Evolutionary conservation across 2,797 vertebrate species (phyloP), one percentile per base, ranked within the genome.

Genomic region (Holocentrus rufus): DNA sequence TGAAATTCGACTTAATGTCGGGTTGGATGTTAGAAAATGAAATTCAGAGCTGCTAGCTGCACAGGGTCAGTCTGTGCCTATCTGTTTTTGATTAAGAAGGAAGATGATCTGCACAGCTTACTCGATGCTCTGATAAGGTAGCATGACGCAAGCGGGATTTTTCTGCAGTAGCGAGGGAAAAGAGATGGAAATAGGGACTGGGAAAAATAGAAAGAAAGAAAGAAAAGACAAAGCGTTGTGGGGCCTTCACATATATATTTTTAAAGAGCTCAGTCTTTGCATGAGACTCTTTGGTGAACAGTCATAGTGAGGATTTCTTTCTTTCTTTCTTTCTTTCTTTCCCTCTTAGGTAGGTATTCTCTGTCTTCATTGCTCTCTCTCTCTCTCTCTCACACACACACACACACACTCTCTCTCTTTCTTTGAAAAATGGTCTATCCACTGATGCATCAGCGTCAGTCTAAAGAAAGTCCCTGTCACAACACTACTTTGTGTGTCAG

Each of bases 81-180:
- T 44, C 42, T 89, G 84, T 83, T 88, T 91, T 85, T 87, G 79
- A 91, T 91, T 84, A 81, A 85, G 77, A 80, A 79, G 81, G 74
- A 78, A 69, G 69, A 75, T 82, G 76, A 76, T 84, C 56, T 65
- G 60, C 72, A 74, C 52, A 65, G 72, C 67, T 75, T 82, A 70
- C 69, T 75, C 60, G 55, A 74, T 85, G 58, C 63, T 63, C 67
- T 80, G 75, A 75, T 80, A 79, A 79, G 76, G 69, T 81, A 86
- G 76, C 74, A 78, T 79, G 81, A 84, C 71, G 80, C 76, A 81
- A 59, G 58, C 11, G 22, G 23, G 76, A 70, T 74, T 30, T 56
- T 34, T 8, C n/a, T 65, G 74, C 65, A 65, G 65, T 74, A 67
- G 78, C 65, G 60, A 67, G 67, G 63, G 58, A 69, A 73, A 77